Evolutionary conservation across 2,888 invertebrate genomes (phyloP).

Genomic region (Mylabris sibirica): DNA sequence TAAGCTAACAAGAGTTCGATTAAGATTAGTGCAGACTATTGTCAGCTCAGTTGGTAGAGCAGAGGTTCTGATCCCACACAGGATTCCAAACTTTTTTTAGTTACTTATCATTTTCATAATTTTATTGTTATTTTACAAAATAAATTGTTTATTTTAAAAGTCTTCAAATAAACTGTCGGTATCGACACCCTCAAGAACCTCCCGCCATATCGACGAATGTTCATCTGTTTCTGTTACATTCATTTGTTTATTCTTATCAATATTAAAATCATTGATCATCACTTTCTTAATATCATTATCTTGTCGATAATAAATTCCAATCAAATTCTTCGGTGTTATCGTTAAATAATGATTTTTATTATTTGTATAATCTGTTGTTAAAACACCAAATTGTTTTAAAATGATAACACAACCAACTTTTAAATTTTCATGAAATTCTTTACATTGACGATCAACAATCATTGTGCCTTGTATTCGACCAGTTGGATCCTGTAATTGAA

Average conservation of each 20-base stretch:
- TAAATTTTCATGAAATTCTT: constrained; percentile 35
- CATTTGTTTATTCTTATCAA: neutral
- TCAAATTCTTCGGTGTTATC: constrained; percentile 45
- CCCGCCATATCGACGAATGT: constrained; percentile 20
- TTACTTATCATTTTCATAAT: too few species aligned
- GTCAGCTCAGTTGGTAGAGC: too few species aligned
- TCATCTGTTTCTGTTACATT: constrained; percentile 11
- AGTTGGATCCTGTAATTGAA: constrained; percentile 14
- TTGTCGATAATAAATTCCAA: constrained; percentile 38
- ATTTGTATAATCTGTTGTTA: constrained; percentile 34
- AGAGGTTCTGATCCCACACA: too few species aligned
- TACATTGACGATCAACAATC: constrained; percentile 39
- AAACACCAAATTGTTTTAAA: constrained; percentile 43
- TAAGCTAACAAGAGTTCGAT: too few species aligned
- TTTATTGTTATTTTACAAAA: too few species aligned
- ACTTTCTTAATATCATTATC: neutral
- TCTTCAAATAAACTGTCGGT: constrained; percentile 30
- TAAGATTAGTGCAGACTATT: too few species aligned
- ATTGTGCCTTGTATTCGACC: constrained; percentile 44
- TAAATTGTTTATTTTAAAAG: constrained; percentile 10
- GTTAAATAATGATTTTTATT: constrained; percentile 38
- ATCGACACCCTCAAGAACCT: constrained; percentile 32
- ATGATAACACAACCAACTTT: constrained; percentile 42
- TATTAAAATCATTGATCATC: neutral
- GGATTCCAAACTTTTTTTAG: too few species aligned